Evolutionary conservation across 2,888 invertebrate genomes (phyloP).

Genomic region (Galerucella nymphaeae): DNA sequence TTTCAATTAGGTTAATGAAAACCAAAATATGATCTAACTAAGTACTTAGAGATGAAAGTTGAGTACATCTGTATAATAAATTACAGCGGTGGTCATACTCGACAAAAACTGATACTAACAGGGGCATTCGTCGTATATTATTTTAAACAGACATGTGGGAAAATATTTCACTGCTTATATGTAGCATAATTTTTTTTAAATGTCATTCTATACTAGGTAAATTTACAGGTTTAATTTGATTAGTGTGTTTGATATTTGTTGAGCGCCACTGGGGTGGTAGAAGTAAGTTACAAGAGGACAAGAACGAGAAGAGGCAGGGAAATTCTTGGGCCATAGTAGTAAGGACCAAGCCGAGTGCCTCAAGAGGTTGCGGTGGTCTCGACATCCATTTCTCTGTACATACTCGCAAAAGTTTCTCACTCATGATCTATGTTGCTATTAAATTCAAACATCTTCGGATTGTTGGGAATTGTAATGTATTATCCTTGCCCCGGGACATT

Average conservation of each 20-base stretch:
- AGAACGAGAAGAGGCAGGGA: slow-evolving; percentile 44
- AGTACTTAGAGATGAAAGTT: slow-evolving; percentile 45
- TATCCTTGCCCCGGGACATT: slow-evolving; percentile 60
- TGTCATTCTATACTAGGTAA: background rate
- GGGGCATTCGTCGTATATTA: background rate
- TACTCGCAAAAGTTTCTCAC: slow-evolving; percentile 63
- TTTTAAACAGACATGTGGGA: slow-evolving; percentile 11
- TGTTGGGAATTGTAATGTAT: slow-evolving; percentile 66
- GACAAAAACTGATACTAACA: slow-evolving; percentile 32
- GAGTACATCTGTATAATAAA: slow-evolving; percentile 48
- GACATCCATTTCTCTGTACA: slow-evolving; percentile 65
- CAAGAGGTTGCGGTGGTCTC: slow-evolving; percentile 64
- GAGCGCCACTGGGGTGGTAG: background rate
- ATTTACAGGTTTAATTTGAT: too few relatives aligned
- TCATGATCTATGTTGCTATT: slow-evolving; percentile 66
- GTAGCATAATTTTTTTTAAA: background rate
- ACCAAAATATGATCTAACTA: slow-evolving; percentile 55
- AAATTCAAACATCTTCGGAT: slow-evolving; percentile 66
- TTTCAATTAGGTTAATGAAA: slow-evolving; percentile 56
- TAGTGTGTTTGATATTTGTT: background rate
- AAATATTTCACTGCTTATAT: background rate
- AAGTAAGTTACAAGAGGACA: slow-evolving; percentile 24
- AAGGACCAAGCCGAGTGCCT: slow-evolving; percentile 56
- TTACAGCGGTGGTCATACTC: slow-evolving; percentile 43
- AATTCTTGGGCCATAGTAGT: slow-evolving; percentile 61